Conservation (phyloP, 2,113 vertebrate genomes). For the Seriola quinqueradiata region DNA sequence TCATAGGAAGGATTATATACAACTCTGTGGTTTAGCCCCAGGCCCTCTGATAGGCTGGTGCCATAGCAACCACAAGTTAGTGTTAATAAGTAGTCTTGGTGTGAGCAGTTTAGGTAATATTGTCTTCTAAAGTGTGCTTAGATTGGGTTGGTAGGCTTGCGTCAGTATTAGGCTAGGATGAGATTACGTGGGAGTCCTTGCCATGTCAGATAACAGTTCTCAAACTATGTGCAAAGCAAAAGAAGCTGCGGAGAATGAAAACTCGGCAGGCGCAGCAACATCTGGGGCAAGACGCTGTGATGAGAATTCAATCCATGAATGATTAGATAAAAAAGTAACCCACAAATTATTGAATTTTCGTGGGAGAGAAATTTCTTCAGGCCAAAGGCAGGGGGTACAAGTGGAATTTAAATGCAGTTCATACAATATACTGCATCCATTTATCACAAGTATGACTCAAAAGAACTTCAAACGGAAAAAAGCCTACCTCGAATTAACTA, state of each 20-base stretch:
- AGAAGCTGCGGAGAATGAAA: constrained; percentile 17
- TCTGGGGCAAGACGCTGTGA: constrained; percentile 7
- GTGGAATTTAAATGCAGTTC: not conserved
- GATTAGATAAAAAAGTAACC: constrained; percentile 28
- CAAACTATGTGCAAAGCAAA: constrained; percentile 8
- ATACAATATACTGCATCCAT: not conserved
- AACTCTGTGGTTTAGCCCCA: constrained; percentile 56
- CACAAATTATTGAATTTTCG: constrained; percentile 7
- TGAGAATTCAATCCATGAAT: constrained; percentile 23
- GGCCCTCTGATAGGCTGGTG: constrained; percentile 54
- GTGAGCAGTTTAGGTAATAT: constrained; percentile 23
- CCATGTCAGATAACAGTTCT: constrained; percentile 33
- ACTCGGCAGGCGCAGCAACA: constrained; percentile 9
- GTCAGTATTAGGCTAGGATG: constrained; percentile 18
- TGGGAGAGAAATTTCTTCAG: not conserved
- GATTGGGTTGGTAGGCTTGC: constrained; percentile 27
- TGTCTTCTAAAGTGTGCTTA: constrained; percentile 12
- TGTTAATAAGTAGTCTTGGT: constrained; percentile 25
- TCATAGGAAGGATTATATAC: constrained; percentile 69
- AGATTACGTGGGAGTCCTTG: constrained; percentile 30
- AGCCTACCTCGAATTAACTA: not conserved
- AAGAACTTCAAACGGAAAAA: not conserved
- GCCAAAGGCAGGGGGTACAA: not conserved
- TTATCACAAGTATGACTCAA: not conserved
- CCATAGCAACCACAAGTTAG: constrained; percentile 58